Base-by-base conservation (phyloP, 2,797 vertebrate species). In the Crax fasciolata region DNA sequence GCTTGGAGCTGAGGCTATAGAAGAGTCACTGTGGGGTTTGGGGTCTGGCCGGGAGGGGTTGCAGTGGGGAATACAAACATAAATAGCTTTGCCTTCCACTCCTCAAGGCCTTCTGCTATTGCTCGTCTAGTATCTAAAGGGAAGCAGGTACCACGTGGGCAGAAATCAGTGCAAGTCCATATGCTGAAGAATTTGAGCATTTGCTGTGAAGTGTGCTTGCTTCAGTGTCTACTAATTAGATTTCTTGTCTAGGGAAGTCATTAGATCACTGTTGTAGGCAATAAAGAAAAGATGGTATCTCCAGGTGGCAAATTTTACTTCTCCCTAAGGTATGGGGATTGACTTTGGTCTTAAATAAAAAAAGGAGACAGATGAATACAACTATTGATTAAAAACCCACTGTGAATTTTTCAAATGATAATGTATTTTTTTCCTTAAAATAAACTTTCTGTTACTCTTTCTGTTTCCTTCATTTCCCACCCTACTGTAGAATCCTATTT, bases 341-440 rank as follows among this genome's bases (percentile, higher is more conserved):
- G 43, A 55, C 52, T 86, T 95, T 38, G 21, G 24, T 70, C 39
- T 71, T 54, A 77, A 79, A 71, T 74, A 65, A 54, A 43, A 41
- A 62, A 49, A n/a, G 41, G 30, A 41, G 12, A 9, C 19, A 3
- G 14, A 82, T 39, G 59, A 57, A 43, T 41, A 61, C 30, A 11
- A 65, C 32, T 38, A 68, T 28, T 3, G 6, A 12, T 54, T 80
- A 83, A 85, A 93, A 78, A 7, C 7, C 28, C 65, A 21, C 51
- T 59, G 38, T 84, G 87, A 79, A 38, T 89, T 79, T 87, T 89
- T 84, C 52, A 49, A 32, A 14, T 32, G 6, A 32, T 71, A 62
- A 79, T 52, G 46, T 57, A 11, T 41, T 94, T 91, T 61, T 89
- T 94, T 62, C 66, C 43, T 27, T 84, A 66, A 88, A 93, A 78